A percentile compares a stretch with the other conserved stretches of the same genome.
These are phyloP conservation scores for Parnassius orleans DNA, from an alignment of 2,888 invertebrate genomes.

Conservation along the genomic window DNA sequence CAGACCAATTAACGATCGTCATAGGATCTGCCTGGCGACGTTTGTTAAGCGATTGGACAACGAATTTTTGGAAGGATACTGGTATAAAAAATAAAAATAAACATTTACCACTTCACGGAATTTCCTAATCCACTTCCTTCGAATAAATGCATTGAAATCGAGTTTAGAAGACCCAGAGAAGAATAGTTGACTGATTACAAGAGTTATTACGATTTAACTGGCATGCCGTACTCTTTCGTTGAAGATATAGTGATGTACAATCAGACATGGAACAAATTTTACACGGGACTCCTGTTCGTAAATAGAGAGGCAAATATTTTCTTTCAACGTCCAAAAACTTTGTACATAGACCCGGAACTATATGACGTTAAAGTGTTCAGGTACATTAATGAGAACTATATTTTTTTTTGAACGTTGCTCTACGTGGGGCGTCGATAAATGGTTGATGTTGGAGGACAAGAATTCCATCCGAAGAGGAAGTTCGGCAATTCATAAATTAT, in stretches of 20 bases:
- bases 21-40: conserved; percentile 4
- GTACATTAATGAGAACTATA: conserved; percentile 4
- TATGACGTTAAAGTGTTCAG: neutral
- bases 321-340: neutral
- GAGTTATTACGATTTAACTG: neutral
- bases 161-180: neutral
- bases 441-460: conserved; percentile 3
- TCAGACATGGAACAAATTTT: neutral
- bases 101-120: neutral
- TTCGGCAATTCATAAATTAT: neutral
- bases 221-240: conserved; percentile 11
- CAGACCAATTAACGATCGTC: no score
- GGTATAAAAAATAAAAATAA: no score
- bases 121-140: neutral
- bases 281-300: conserved; percentile 2
- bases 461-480: conserved; percentile 1
- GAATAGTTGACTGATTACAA: neutral
- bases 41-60: neutral
- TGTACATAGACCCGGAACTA: neutral
- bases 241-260: conserved; percentile 7
- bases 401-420: neutral
- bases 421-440: neutral
- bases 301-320: conserved; percentile 8
- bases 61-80: neutral
- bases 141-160: neutral